These are phyloP conservation scores for Hydrolagus affinis DNA, from an alignment of 2,113 vertebrate genomes.

Conservation along the genomic window DNA sequence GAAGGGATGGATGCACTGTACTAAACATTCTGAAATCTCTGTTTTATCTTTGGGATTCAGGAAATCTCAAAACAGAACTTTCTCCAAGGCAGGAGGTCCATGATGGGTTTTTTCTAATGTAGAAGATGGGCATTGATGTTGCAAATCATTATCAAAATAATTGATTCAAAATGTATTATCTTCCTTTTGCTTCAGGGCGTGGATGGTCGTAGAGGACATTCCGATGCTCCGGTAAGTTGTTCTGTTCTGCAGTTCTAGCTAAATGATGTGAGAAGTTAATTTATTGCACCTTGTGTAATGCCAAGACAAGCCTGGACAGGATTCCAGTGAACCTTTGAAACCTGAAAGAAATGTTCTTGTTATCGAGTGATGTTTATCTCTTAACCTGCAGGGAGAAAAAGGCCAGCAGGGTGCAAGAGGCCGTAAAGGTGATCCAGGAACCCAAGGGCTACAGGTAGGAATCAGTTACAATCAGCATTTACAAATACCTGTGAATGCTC, in stretches of 20 bases:
- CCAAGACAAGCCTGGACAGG: neutral
- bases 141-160: neutral
- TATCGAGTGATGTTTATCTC: neutral
- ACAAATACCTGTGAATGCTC: neutral
- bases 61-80: too few relatives aligned
- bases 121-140: too few relatives aligned
- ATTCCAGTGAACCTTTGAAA: neutral
- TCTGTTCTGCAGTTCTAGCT: neutral
- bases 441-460: neutral
- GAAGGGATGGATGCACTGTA: too few relatives aligned
- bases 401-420: neutral
- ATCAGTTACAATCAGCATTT: neutral
- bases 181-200: neutral
- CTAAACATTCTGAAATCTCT: too few relatives aligned
- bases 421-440: neutral
- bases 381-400: neutral
- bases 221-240: neutral
- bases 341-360: neutral
- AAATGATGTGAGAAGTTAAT: neutral
- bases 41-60: too few relatives aligned
- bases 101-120: too few relatives aligned
- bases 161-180: neutral
- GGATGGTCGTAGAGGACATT: neutral
- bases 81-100: too few relatives aligned
- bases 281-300: neutral